Base-by-base conservation (phyloP, 2,113 vertebrate genomes). In the Aleadryas rufinucha region DNA sequence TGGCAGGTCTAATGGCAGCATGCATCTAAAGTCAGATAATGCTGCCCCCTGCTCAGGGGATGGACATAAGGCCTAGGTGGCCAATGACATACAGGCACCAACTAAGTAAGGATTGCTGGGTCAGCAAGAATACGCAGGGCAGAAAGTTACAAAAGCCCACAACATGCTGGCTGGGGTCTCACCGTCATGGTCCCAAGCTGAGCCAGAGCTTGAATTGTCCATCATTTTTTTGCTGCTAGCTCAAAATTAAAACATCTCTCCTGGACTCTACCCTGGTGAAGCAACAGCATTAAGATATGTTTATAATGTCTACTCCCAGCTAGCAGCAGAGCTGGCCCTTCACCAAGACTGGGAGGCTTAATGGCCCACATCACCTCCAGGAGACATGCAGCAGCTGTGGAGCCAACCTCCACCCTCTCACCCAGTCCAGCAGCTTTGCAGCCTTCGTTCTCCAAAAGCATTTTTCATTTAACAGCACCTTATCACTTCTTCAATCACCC, bases 401-500 rank as follows among this genome's bases (percentile, higher is more conserved):
- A 35, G 31, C 33, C 68, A 81, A 81, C 64, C 47, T 53, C 45
- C 42, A 49, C 8, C 24, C 16, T 71, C 61, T 56, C 70, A 52
- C 16, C 23, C 61, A 54, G 30, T 35, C 57, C 75, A 64, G 6
- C 16, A 61, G 54, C 35, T 65, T 89, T 30, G 54, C 87, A 71
- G 35, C 35, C 84, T 75, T 70, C 20, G 0, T 69, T 66, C n/a
- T 72, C 68, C 8, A 0, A 6, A 53, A 66, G 21, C 42, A 65
- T 47, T 95, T 92, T 90, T 82, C 57, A 24, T 65, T 85, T 69
- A 89, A 56, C 54, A 59, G 65, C 64, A 54, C 79, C 79, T 91
- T 63, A n/a, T 22, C 14, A 5, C 42, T 78, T 94, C 71, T 66
- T 92, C 70, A 24, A 82, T 93, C 89, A 87, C 52, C 57, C 57